Percentiles rank a stretch among this genome's conserved stretches.
Conservation (phyloP, 2,888 invertebrate species). For the Temnothorax unifasciatus region DNA sequence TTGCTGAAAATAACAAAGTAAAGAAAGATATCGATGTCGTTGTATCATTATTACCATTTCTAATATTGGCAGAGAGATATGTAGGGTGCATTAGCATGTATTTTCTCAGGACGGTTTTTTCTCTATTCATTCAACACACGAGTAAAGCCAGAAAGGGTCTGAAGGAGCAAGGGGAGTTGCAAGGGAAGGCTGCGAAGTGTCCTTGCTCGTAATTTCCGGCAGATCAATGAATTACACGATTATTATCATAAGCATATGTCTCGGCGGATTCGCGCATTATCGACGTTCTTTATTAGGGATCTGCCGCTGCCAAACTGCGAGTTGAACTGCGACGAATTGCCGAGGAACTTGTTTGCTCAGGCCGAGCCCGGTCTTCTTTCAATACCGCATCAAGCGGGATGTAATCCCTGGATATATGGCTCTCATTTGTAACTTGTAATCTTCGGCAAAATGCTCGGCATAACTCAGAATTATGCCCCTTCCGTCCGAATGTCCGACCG, state of each 20-base stretch:
- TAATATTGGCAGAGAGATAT: background rate
- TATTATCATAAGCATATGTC: slow-evolving; percentile 64
- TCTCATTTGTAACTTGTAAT: slow-evolving; percentile 83
- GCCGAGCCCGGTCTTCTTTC: slow-evolving; percentile 71
- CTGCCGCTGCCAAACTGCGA: slow-evolving; percentile 34
- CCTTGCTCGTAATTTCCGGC: slow-evolving; percentile 9
- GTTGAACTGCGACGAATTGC: slow-evolving; percentile 41
- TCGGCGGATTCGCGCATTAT: slow-evolving; percentile 45
- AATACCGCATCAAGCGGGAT: slow-evolving; percentile 65
- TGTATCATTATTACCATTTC: background rate
- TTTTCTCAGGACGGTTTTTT: background rate
- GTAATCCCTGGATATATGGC: slow-evolving; percentile 83
- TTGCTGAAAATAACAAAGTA: background rate
- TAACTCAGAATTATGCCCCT: slow-evolving; percentile 78
- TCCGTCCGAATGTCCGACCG: background rate
- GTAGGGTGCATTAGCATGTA: background rate
- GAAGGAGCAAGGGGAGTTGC: background rate
- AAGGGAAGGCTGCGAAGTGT: background rate
- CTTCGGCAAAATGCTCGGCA: slow-evolving; percentile 76
- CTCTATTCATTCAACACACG: background rate
- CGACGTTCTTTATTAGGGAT: slow-evolving; percentile 21
- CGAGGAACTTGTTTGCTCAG: slow-evolving; percentile 72
- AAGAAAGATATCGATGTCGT: slow-evolving; percentile 22
- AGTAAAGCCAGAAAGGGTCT: background rate
- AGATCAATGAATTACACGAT: slow-evolving; percentile 64